Base-by-base conservation (phyloP, 2,113 vertebrate species). In the Peromyscus maniculatus region DNA sequence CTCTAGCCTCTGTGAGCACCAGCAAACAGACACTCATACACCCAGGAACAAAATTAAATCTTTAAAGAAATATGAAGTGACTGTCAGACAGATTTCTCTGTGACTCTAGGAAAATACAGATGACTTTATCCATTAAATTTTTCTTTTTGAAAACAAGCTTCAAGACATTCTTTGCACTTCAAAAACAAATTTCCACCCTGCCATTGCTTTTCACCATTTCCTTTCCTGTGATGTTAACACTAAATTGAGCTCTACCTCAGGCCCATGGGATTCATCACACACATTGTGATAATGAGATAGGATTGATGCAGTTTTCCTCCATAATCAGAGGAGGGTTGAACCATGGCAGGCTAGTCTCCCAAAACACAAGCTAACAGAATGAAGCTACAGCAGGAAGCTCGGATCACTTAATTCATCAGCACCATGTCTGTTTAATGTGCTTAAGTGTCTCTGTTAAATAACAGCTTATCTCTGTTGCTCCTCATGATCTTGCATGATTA, bases 381-480 rank as follows among this genome's bases (percentile, higher is more conserved):
- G 62, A 92, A 69, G 0, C 31, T 69, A 0, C 74, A 93, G 28
- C 31, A 88, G 75, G 71, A 95, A 96, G 31, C 55, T 90, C 59
- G 52, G 19, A 78, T 59, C 87, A 93, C 52, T 72, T 95, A 95
- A 93, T 97, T 96, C 97, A 88, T 94, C 82, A 77, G 67, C 19
- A 74, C 39, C 72, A 46, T 31, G 62, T 96, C 87, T 88, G 52
- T 93, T 97, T 97, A 98, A 96, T 80, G 93, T 7, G 16, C 79
- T 87, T 98, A 97, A 98, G 86, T 96, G 55, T 87, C 66, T 94
- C 49, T 87, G 31, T 96, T 97, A 96, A 97, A 92, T 93, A 97
- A 93, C 78, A 93, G 89, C 93, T 57, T 16, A 33, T 92, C 74
- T 98, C 95, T 97, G 5, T 31, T 95, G n/a, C 36, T 93, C 92